A percentile compares a stretch with the other conserved stretches of the same genome.
phyloP scores from a whole-genome alignment of 2,797 vertebrate species.

The Cryptoprocta ferox region DNA sequence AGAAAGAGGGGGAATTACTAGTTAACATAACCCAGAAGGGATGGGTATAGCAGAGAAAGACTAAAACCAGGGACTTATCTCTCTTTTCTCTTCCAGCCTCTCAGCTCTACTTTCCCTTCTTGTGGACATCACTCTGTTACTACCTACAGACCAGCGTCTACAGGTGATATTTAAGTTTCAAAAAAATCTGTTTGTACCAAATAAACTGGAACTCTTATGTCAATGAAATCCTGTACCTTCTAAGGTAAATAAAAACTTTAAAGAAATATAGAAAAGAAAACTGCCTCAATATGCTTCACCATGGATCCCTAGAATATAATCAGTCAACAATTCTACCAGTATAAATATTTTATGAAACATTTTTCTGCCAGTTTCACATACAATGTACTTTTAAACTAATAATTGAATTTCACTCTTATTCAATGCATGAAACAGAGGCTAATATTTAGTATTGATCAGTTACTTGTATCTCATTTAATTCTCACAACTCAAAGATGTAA shows the following conservation, averaged over 20 bases:
- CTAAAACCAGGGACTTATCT: background rate
- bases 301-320: background rate
- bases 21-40: background rate
- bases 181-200: background rate
- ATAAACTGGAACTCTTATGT: background rate
- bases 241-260: slow-evolving; percentile 14
- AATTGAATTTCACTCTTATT: background rate
- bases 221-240: background rate
- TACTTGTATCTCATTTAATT: background rate
- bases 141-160: background rate
- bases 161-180: background rate
- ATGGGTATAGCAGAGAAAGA: background rate
- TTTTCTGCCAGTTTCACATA: background rate
- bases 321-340: background rate
- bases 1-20: background rate
- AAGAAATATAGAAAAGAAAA: background rate
- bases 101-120: background rate
- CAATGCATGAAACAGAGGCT: background rate
- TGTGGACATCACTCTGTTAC: background rate
- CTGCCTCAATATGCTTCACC: background rate
- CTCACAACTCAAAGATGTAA: background rate
- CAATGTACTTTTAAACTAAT: background rate
- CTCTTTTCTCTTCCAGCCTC: background rate
- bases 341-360: background rate
- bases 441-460: background rate